Evolutionary conservation across 2,888 invertebrate species (phyloP), one percentile per base, ranked within the genome.

Genomic region (Ganaspis brasiliensis): DNA sequence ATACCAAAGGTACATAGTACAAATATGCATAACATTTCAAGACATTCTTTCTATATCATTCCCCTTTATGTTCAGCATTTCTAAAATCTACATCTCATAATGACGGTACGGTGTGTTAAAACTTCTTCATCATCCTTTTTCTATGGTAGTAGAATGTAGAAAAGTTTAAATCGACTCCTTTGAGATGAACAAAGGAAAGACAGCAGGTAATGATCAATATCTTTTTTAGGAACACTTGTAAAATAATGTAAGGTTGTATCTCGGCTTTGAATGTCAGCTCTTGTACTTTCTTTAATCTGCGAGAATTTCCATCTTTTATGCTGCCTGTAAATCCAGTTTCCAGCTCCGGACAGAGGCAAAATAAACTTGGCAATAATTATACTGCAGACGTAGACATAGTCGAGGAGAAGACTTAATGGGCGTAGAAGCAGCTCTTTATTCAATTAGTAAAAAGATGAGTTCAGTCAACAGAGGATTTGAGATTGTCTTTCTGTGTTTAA

Each of bases 311-410:
- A 21, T 21, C 14, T 24, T 56, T 31, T n/a, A 24, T 31, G 31
- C 9, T 21, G 40, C 21, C 14, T 10, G 21, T 40, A 40, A 40
- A 21, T 21, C 40, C 63, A 67, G 63, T 40, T 40, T 67, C 63
- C 63, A 37, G 40, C 40, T 24, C 24, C 14, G 40, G 37, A 12
- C 10, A 12, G 40, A 40, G 40, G 40, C 14, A 67, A 67, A 67
- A 67, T 40, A 40, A 67, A 67, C 63, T 67, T 67, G 12, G 63
- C 40, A 19, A 67, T 67, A 40, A 67, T 67, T 67, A 45, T 67
- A 67, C 40, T 12, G 24, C 40, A 63, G 61, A 63, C 14, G 45
- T 40, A 63, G 61, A 63, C 6, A 14, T 57, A 24, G 57, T 5
- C 24, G 14, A 10, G 24, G 8, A 49, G 14, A 8, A 8, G 37